phyloP scores from a whole-genome alignment of 2,888 invertebrate genomes.

The Gnatocerus cornutus region DNA sequence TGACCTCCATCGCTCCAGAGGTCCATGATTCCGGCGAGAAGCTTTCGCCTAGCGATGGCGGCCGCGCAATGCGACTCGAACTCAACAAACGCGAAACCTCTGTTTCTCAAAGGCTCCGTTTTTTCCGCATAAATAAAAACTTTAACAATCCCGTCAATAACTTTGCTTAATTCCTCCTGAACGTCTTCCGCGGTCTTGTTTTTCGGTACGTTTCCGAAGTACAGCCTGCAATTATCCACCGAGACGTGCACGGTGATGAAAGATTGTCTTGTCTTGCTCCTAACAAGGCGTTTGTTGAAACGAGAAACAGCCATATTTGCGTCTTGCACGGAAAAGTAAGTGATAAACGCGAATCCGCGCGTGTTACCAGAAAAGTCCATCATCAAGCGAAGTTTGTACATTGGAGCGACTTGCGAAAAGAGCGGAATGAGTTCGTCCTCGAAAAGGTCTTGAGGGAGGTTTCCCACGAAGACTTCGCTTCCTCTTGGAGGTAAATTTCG shows the following conservation, averaged over 20 bases:
- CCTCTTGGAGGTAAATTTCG: slow-evolving; percentile 73
- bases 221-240: slow-evolving; percentile 71
- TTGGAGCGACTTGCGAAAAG: slow-evolving; percentile 77
- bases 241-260: slow-evolving; percentile 83
- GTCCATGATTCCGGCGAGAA: slow-evolving; percentile 65
- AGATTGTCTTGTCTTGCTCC: slow-evolving; percentile 72
- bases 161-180: slow-evolving; percentile 71
- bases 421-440: slow-evolving; percentile 85
- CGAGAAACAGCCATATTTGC: slow-evolving; percentile 78
- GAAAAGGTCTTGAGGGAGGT: slow-evolving; percentile 82
- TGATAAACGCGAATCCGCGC: slow-evolving; percentile 86
- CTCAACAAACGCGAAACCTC: slow-evolving; percentile 89
- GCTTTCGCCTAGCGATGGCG: slow-evolving; percentile 65
- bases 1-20: slow-evolving; percentile 71
- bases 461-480: slow-evolving; percentile 85
- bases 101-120: slow-evolving; percentile 76
- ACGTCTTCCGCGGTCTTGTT: slow-evolving; percentile 80
- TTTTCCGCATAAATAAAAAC: slow-evolving; percentile 78
- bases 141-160: slow-evolving; percentile 72
- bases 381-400: slow-evolving; percentile 86
- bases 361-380: slow-evolving; percentile 85
- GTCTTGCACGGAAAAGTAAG: slow-evolving; percentile 73
- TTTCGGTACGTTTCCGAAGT: slow-evolving; percentile 62
- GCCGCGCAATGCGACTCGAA: slow-evolving; percentile 84
- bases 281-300: slow-evolving; percentile 80